Evolutionary conservation across 1,140 invertebrate species (phyloP), one percentile per base, ranked within the genome.

Genomic region (Conus ventricosus): DNA sequence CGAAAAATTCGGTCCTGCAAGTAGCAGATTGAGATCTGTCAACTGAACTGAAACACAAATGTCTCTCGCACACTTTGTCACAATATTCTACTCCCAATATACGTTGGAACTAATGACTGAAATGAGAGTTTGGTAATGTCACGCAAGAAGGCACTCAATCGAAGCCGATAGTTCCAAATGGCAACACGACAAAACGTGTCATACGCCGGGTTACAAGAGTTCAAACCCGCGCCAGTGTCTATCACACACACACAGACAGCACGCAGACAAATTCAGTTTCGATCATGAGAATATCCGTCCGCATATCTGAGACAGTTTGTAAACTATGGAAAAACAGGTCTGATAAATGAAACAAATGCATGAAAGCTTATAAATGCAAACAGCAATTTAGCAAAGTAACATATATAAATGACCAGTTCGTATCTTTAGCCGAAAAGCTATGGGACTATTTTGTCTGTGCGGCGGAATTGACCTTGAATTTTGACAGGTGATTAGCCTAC

Each of bases 161-260:
- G 67, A 4, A 51, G 13, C 80, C 80, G 39, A 81, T 81, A 13
- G 51, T 53, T 81, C 80, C 80, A 81, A 81, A 81, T 81, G 80
- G 51, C 80, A 51, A 81, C 51, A 81, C 80, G 39, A 63, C 55
- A 84, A 84, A 84, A 67, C 82, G 82, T 84, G 82, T 71, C 67
- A 71, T 7, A 71, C 25, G 82, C 82, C 82, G 82, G 82, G 82
- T 84, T 84, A 27, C 27, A 39, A 39, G 82, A 84, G 82, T 84
- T 84, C 82, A 84, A 84, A 84, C 82, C 82, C 82, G 82, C 82
- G 82, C 82, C 82, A 84, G 82, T 84, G 82, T 84, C 82, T 54
- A 57, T 83, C 82, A 63, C 82, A 84, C 55, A 63, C 54, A 54
- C 82, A 71, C 67, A 23, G 82, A 71, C 67, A 23, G 82, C 57